Evolutionary conservation across 1,140 invertebrate species (phyloP), one percentile per base, ranked within the genome.

Genomic region (Leptoteleia sp.): DNA sequence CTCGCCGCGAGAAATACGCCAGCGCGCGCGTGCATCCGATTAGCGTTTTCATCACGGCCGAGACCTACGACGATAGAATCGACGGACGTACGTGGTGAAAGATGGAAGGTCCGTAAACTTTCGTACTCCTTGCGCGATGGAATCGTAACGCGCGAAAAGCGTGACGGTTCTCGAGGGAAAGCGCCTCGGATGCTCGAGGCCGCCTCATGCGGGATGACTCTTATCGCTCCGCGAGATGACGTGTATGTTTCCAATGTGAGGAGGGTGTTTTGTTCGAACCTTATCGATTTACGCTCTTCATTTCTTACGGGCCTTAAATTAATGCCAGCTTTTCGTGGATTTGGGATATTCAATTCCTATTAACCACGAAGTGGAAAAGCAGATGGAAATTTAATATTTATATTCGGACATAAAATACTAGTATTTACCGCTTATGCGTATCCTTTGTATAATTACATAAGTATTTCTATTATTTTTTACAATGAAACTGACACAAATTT

Each of bases 141-240:
- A 81, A 86, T 86, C 85, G 84, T 86, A 84, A 86, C 82, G 84
- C 82, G 86, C 88, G 84, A 89, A 89, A 89, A 89, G 88, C 87
- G 88, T 89, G 86, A 89, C 88, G 86, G 86, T 84, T 85, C 82
- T 84, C 79, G 80, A 82, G 87, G 86, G 88, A 89, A 89, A 89
- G 88, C 87, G 86, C 80, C 82, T 83, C 83, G 77, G 73, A 75
- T 76, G 72, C 72, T 80, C 62, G 45, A 72, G 61, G 75, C 67
- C 47, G 50, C 54, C 68, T 68, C 77, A 76, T 65, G 57, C 59
- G 67, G 77, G 76, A 79, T 65, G 79, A 77, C 75, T 76, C 80
- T 80, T 83, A 83, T 83, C 78, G 77, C 48, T 52, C 33, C 29
- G 31, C 13, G 22, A 35, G 43, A 40, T 40, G 50, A 79, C 76